Evolutionary conservation across 64 coral and sea anemone species (phyloP).

Genomic region (Stylophora pistillata): DNA sequence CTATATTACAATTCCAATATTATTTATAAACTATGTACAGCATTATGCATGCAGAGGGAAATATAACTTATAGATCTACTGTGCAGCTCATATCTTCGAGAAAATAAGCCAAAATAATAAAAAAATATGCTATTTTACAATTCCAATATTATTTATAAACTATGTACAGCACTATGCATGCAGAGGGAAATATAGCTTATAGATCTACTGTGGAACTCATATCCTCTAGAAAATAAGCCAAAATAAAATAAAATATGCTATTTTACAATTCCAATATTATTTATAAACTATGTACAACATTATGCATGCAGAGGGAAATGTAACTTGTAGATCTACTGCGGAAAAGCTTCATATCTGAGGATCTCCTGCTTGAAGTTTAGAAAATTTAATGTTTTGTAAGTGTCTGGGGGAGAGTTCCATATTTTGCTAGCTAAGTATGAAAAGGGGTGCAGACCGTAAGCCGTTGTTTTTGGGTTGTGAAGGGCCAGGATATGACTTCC

Average conservation of each 20-base stretch:
- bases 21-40: too few relatives aligned
- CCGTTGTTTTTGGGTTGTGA: conserved; percentile 20
- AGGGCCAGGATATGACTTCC: conserved; percentile 29
- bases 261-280: not conserved
- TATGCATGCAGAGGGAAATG: conserved; percentile 5
- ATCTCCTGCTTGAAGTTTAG: conserved; percentile 44
- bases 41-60: too few relatives aligned
- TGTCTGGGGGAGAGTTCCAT: conserved; percentile 66
- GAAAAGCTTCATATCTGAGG: conserved; percentile 40
- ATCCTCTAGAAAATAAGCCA: not conserved
- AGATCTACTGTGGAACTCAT: not conserved
- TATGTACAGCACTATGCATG: conserved; percentile 17
- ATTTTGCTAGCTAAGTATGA: conserved; percentile 36
- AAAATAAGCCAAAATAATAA: conserved; percentile 5
- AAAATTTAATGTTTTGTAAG: conserved; percentile 47
- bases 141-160: not conserved
- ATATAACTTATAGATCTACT: too few relatives aligned
- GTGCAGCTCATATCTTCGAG: not conserved
- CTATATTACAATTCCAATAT: too few relatives aligned
- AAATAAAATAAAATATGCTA: conserved; percentile 11
- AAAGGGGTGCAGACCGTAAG: conserved; percentile 57
- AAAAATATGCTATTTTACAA: conserved; percentile 6
- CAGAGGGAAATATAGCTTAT: not conserved
- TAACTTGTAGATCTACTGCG: conserved; percentile 20
- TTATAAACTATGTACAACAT: conserved; percentile 19